Conservation (phyloP, 2,113 vertebrate species). For the Hypanus sabinus region DNA sequence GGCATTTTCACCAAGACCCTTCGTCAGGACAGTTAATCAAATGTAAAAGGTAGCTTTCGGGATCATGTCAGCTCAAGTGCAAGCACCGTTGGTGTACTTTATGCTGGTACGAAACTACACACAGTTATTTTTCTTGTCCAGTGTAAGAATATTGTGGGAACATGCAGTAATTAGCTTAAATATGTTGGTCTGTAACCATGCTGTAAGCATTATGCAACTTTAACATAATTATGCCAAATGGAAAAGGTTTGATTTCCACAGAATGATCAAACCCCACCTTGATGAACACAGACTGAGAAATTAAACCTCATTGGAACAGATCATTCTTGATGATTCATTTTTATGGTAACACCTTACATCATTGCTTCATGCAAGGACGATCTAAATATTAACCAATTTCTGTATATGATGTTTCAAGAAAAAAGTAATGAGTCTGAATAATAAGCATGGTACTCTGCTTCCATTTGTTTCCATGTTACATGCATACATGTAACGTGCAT, state of each 20-base stretch:
- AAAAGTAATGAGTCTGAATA: neutral
- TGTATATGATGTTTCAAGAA: neutral
- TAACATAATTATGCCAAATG: neutral
- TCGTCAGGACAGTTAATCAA: no score
- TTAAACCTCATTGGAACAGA: neutral
- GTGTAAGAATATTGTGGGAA: no score
- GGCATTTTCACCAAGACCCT: no score
- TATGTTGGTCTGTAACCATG: no score
- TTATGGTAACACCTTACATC: neutral
- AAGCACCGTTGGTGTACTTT: neutral
- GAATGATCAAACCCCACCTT: neutral
- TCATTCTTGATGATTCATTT: conserved; percentile 12
- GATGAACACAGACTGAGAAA: neutral
- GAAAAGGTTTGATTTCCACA: neutral
- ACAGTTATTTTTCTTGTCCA: no score
- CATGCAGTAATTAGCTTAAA: no score
- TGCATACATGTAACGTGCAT: neutral
- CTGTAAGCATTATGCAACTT: no score
- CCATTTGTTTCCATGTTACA: no score
- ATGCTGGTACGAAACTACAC: no score
- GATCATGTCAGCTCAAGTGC: neutral
- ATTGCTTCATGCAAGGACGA: neutral
- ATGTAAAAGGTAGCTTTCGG: neutral
- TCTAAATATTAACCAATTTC: neutral
- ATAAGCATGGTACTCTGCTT: no score